These are phyloP conservation scores for Aricia artaxerxes DNA, from an alignment of 2,888 invertebrate species.

Conservation along the genomic window DNA sequence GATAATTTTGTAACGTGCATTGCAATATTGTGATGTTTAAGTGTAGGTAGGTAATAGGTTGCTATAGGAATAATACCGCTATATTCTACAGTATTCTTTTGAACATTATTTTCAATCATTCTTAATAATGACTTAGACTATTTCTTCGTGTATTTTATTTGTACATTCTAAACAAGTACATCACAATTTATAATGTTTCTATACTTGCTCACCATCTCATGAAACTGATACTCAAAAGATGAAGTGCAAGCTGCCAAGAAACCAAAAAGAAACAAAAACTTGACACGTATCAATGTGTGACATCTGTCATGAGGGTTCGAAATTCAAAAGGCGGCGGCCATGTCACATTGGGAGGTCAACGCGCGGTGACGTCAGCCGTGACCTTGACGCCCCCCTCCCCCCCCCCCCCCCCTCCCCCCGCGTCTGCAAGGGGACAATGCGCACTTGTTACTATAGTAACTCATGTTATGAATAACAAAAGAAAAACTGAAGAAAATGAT, in stretches of 20 bases:
- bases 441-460: constrained; percentile 14
- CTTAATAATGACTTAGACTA: too few relatives aligned
- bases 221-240: background rate
- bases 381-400: constrained; percentile 69
- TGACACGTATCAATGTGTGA: constrained; percentile 37
- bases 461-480: background rate
- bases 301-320: constrained; percentile 41
- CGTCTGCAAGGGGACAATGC: constrained; percentile 32
- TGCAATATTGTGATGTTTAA: too few relatives aligned
- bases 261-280: background rate
- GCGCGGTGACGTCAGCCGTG: constrained; percentile 75
- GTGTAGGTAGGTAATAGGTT: background rate
- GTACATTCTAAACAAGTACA: too few relatives aligned
- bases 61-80: background rate
- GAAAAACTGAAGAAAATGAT: too few relatives aligned
- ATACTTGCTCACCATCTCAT: background rate
- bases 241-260: background rate
- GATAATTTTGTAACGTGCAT: background rate
- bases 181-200: background rate
- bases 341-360: constrained; percentile 71
- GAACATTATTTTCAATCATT: background rate
- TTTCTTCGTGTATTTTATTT: too few relatives aligned
- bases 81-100: background rate
- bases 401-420: constrained; percentile 47
- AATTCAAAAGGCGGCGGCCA: constrained; percentile 48